Evolutionary conservation across 2,888 invertebrate genomes (phyloP).

Genomic region (Drosophila prostipennis): DNA sequence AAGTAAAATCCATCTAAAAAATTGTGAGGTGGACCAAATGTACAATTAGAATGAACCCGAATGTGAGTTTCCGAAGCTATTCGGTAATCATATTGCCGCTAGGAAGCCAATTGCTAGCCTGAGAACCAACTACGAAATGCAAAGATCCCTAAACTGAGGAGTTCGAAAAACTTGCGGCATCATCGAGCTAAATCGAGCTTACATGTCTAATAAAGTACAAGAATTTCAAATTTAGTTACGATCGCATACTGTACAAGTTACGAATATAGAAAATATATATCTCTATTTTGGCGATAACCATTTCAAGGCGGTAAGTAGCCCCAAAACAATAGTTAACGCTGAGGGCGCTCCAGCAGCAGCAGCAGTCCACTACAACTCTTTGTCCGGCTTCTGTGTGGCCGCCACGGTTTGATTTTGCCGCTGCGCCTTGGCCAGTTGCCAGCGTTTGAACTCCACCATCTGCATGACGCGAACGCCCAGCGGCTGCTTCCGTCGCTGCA

Average conservation of each 20-base stretch:
- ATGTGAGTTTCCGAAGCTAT: slow-evolving; percentile 1
- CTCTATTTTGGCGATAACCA: slow-evolving; percentile 36
- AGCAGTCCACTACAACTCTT: slow-evolving; percentile 69
- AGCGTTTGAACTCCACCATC: slow-evolving; percentile 83
- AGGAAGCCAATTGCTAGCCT: slow-evolving; percentile 55
- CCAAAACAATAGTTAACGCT: slow-evolving; percentile 19
- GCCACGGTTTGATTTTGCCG: slow-evolving; percentile 62
- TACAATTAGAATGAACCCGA: slow-evolving; percentile 34
- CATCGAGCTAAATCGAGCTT: slow-evolving; percentile 8
- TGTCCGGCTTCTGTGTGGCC: slow-evolving; percentile 69
- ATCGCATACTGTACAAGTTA: slow-evolving; percentile 21
- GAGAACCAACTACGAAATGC: slow-evolving; percentile 35
- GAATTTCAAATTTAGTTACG: slow-evolving; percentile 35
- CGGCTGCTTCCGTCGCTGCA: slow-evolving; percentile 85
- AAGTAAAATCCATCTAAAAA: slow-evolving; percentile 67
- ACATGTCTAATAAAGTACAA: slow-evolving; percentile 53
- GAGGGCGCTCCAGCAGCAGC: slow-evolving; percentile 12
- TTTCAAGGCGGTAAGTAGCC: slow-evolving; percentile 41
- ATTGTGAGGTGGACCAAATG: slow-evolving; percentile 47
- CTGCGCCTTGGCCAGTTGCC: slow-evolving; percentile 77
- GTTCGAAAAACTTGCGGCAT: slow-evolving; percentile 6
- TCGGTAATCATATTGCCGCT: slow-evolving; percentile 23
- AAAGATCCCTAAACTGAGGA: slow-evolving; percentile 5
- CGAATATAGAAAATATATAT: slow-evolving; percentile 21
- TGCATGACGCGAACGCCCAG: slow-evolving; percentile 84